Percentiles rank a stretch among this genome's conserved stretches.
phyloP scores from a whole-genome alignment of 2,888 invertebrate species.

The Drosophila silvestris region DNA sequence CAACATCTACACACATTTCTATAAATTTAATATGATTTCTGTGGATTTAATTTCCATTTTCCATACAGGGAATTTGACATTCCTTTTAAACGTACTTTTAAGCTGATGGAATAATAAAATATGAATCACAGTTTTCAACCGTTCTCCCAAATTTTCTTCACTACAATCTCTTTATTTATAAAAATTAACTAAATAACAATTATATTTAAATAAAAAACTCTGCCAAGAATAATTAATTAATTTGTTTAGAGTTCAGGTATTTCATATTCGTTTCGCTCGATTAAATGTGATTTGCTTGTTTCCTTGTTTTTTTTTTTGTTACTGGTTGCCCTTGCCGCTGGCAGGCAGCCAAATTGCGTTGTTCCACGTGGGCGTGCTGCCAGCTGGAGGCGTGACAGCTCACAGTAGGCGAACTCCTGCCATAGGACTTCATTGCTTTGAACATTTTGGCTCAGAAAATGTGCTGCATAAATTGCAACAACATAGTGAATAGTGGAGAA shows the following conservation, averaged over 20 bases:
- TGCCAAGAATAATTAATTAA: not conserved
- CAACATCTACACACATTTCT: not conserved
- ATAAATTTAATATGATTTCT: not conserved
- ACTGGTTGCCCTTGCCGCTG: conserved; percentile 41
- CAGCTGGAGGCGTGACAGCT: conserved; percentile 33
- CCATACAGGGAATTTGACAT: not conserved
- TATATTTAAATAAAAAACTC: not conserved
- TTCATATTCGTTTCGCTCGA: conserved; percentile 29
- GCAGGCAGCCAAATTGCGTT: conserved; percentile 73
- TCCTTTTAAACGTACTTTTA: no score
- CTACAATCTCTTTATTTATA: not conserved
- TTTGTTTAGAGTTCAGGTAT: conserved; percentile 20
- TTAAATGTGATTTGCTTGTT: not conserved
- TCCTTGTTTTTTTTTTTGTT: conserved; percentile 17
- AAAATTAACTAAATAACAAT: not conserved
- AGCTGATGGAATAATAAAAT: no score
- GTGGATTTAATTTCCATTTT: not conserved
- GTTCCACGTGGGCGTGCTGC: conserved; percentile 48
- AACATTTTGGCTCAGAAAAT: conserved; percentile 24
- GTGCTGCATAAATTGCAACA: conserved; percentile 57
- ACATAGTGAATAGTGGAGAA: not conserved
- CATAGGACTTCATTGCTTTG: conserved; percentile 43
- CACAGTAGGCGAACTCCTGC: conserved; percentile 24
- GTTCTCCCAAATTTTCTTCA: not conserved
- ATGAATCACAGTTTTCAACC: no score